A percentile compares a stretch with the other conserved stretches of the same genome.
Evolutionary conservation across 2,888 invertebrate species (phyloP).

Genomic region (Folsomia candida): DNA sequence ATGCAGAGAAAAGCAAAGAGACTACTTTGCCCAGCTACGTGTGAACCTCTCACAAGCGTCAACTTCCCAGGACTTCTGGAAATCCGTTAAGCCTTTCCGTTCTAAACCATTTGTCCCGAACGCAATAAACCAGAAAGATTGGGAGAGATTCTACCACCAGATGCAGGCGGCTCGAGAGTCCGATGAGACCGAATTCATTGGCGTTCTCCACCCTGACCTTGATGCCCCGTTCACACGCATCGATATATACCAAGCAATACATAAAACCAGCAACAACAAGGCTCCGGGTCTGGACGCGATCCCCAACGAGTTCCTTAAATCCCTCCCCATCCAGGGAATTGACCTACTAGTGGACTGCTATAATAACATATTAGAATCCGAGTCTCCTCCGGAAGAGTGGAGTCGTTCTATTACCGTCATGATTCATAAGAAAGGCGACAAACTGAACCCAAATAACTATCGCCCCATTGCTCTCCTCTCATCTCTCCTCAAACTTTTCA

Average conservation of each 20-base stretch:
- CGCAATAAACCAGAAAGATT: background rate
- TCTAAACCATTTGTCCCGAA: background rate
- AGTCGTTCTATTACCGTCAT: slow-evolving; percentile 10
- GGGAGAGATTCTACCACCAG: background rate
- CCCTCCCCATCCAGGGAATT: background rate
- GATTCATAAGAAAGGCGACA: slow-evolving; percentile 36
- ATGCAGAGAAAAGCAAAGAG: background rate
- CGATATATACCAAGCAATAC: background rate
- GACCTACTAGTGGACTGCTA: too few relatives aligned
- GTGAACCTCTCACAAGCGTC: background rate
- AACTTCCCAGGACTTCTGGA: background rate
- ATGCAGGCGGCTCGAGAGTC: background rate
- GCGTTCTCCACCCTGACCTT: background rate
- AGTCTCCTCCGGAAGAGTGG: slow-evolving; percentile 26
- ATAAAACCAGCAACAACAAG: background rate
- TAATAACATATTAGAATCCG: too few relatives aligned
- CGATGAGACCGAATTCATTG: background rate
- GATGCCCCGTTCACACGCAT: background rate
- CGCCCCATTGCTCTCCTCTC: slow-evolving; percentile 27
- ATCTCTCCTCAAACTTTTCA: slow-evolving; percentile 29
- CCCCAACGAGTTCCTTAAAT: background rate
- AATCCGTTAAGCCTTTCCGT: background rate
- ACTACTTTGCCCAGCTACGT: background rate
- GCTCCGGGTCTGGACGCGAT: background rate
- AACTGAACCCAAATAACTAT: slow-evolving; percentile 28